phyloP scores from a whole-genome alignment of 2,888 invertebrate genomes.

The Ennomos quercinarius region DNA sequence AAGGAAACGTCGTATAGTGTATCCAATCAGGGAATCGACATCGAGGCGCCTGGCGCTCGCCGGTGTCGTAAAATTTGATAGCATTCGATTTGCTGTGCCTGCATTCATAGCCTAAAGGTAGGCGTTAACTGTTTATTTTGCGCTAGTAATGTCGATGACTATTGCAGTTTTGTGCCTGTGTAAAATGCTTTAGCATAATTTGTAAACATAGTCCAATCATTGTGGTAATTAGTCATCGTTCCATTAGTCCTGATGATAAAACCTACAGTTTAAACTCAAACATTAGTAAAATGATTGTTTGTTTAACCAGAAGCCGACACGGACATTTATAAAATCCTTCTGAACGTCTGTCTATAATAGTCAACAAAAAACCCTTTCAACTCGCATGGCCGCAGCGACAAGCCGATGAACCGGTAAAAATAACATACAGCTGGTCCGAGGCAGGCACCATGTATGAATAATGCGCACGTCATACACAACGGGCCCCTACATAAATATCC shows the following conservation, averaged over 20 bases:
- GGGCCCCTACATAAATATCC: conserved; percentile 82
- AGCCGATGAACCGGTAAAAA: conserved; percentile 80
- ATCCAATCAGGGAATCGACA: conserved; percentile 70
- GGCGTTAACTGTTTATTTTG: conserved; percentile 43
- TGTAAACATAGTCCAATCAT: not conserved
- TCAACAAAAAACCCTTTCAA: conserved; percentile 50
- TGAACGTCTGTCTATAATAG: conserved; percentile 34
- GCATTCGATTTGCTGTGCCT: conserved; percentile 60
- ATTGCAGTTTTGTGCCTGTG: conserved; percentile 36
- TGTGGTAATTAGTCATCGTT: not conserved
- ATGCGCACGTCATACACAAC: conserved; percentile 80
- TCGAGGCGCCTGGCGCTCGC: conserved; percentile 64
- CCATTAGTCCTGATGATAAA: conserved; percentile 2
- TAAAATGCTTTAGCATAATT: not conserved
- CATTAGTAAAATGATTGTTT: conserved; percentile 19
- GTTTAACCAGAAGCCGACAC: conserved; percentile 32
- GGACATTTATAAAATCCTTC: conserved; percentile 22
- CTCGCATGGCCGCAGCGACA: conserved; percentile 55
- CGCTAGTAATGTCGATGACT: conserved; percentile 45
- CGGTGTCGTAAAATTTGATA: conserved; percentile 75
- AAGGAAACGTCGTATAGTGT: conserved; percentile 66
- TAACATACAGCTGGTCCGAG: conserved; percentile 74
- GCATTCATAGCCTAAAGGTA: conserved; percentile 40
- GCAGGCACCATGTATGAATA: conserved; percentile 79
- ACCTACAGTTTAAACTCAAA: conserved; percentile 1